Evolutionary conservation across 2,888 invertebrate species (phyloP), one percentile per base, ranked within the genome.

Genomic region (Mythimna pallens): DNA sequence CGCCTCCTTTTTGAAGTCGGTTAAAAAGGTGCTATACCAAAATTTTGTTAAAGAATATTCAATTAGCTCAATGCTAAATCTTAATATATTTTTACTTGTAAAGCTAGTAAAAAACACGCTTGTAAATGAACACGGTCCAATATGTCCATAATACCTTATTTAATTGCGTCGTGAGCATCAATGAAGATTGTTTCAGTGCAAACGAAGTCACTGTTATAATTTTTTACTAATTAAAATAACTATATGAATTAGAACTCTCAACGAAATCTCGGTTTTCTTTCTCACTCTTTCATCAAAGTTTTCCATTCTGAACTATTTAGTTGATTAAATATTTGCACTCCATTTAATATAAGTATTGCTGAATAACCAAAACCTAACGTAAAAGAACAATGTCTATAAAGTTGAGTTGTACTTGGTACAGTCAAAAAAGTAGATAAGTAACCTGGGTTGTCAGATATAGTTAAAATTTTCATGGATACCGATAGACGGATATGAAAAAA

Each of bases 171-270:
- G 20, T 36, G 47, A 61, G 30, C 34, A 25, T 65, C 20, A 62
- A 30, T 14, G 20, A 65, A 73, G n/a, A 73, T 50, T 50, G 30
- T 55, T 74, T 65, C 10, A 55, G 30, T 40, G 9, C 22, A 74
- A 65, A 12, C 4, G 22, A 61, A 50, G 34, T 58, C 30, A 52
- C 25, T 30, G 36, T 54, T 17, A 47, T 20, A 65, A 59, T 65
- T 12, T 40, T 52, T 17, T 7, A 59, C 9, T 7, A n/a, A 14
- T 2, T 4, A 0, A 52, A 69, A 43, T 43, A 43, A n/a, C 61
- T 61, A 20, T 68, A 8, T 20, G 10, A 54, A n/a, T 30, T 17
- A 10, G 3, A n/a, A 57, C 6, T 25, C n/a, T 40, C 17, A 12
- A 20, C 1, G 6, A 47, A 1, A n/a, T 5, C 1, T n/a, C 12